Evolutionary conservation across 2,888 invertebrate species (phyloP), one percentile per base, ranked within the genome.

Genomic region (Drosophila melanosoma): DNA sequence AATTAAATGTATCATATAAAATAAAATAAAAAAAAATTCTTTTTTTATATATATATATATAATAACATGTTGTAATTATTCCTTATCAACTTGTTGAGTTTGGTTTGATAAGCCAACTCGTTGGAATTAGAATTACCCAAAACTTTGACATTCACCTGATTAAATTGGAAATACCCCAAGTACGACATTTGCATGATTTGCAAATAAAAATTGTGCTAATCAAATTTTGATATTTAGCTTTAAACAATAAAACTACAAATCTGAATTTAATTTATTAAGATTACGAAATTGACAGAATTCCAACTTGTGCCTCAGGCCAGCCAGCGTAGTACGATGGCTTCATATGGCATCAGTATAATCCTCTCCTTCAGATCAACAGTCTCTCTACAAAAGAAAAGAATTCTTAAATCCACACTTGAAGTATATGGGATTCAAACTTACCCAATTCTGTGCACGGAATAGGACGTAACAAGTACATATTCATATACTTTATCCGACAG

Each of bases 241-340:
- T 5, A 45, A 45, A 7, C 45, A 20, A 12, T 23, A 8, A 45
- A 40, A 33, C n/a, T 8, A 23, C 1, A 6, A 35, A 52, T 42
- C 12, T 38, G 2, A 11, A 2, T 48, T 26, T 40, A 74, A 65
- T 51, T 20, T 71, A 81, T 73, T 48, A 40, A 40, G 38, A 45
- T 52, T 54, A 38, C 29, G 51, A 67, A 70, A 23, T 38, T 42
- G 79, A 69, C 12, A 32, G 8, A 38, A 36, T 38, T 29, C 8
- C 26, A 57, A 53, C 3, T 3, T 5, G 2, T 38, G 23, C 51
- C 56, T 85, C 58, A 79, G 20, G 79, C 74, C 12, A 66, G 35
- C 90, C 91, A 91, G 35, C 81, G 90, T 17, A 92, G 70, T 0
- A 91, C 89, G 12, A 91, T 72, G 3, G 91, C 91, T 60, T 92